Evolutionary conservation across 2,888 invertebrate genomes (phyloP).

Genomic region (Amiota mariae): DNA sequence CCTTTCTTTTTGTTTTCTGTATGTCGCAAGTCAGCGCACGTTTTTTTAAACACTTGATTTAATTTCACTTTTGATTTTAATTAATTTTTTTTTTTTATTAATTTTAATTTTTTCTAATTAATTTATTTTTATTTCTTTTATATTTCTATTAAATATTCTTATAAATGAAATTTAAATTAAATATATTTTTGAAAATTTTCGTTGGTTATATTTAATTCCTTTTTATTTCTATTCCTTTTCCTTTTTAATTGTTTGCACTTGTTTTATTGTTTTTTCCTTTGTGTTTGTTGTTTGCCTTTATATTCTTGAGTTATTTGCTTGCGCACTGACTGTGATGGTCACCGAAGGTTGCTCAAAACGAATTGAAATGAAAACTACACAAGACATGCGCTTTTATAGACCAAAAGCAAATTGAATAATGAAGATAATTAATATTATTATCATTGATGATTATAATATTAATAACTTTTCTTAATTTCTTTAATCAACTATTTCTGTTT

Average conservation of each 20-base stretch:
- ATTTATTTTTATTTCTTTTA: background rate
- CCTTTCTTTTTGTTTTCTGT: background rate
- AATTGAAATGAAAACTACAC: background rate
- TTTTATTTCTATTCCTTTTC: background rate
- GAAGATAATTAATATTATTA: no score
- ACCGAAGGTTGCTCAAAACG: background rate
- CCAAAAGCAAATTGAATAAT: background rate
- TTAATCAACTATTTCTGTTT: background rate
- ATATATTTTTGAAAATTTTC: no score
- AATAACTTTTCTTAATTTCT: background rate
- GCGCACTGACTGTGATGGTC: background rate
- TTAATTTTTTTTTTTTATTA: slow-evolving; percentile 13
- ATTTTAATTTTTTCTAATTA: background rate
- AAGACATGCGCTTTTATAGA: slow-evolving; percentile 17
- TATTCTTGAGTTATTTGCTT: background rate
- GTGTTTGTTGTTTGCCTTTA: background rate
- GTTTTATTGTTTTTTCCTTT: background rate
- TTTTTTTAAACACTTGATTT: slow-evolving; percentile 46
- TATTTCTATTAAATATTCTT: background rate
- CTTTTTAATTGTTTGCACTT: slow-evolving; percentile 1
- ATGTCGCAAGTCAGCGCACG: background rate
- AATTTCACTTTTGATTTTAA: slow-evolving; percentile 51
- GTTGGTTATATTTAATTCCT: no score
- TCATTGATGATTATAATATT: background rate
- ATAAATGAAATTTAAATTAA: background rate